Evolutionary conservation across 30 jellyfish, hydroid and myxozoan species (phyloP), one percentile per base, ranked within the genome.

Genomic region (Aurelia aurita complex sp. Pacific): DNA sequence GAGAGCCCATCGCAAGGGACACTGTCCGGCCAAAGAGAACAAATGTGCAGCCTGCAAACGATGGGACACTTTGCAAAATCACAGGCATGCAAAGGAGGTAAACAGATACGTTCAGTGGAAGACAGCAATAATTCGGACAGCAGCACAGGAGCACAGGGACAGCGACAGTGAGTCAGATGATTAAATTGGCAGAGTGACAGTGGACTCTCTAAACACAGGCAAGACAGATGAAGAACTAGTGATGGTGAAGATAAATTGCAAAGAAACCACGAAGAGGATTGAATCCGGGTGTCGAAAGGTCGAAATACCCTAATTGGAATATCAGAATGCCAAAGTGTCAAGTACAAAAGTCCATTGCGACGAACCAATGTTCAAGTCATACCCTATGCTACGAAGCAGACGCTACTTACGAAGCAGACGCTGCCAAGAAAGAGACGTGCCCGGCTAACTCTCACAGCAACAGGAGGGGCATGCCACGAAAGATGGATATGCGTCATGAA

Each of bases 11-110:
- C 75, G 75, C 75, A 65, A 65, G 18, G 75, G 42, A 18, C 42
- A 65, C 75, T 65, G 75, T 65, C 75, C 75, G 10, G 75, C 75
- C 11, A 65, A 65, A 65, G 75, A 32, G 75, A 65, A 65, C 0
- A 16, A 65, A 32, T 65, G 34, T 65, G 75, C 75, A 65, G 75
- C 75, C 75, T 65, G 75, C 75, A 65, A 65, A 65, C 13, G 33
- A 65, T 65, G 18, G 75, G 75, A 65, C 75, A 65, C 75, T 65
- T 65, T 65, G 75, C 75, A 65, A 65, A 65, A 65, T 65, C 75
- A 65, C 33, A 65, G 75, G 75, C 75, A 65, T 65, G 75, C 75
- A 65, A 23, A 23, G 29, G 29, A 23, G 29, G 29, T 23, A 23
- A 65, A 65, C 75, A 65, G 11, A 65, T 65, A 65, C 75, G 75